Evolutionary conservation across 2,113 vertebrate species (phyloP).

Genomic region (Lycaon pictus): DNA sequence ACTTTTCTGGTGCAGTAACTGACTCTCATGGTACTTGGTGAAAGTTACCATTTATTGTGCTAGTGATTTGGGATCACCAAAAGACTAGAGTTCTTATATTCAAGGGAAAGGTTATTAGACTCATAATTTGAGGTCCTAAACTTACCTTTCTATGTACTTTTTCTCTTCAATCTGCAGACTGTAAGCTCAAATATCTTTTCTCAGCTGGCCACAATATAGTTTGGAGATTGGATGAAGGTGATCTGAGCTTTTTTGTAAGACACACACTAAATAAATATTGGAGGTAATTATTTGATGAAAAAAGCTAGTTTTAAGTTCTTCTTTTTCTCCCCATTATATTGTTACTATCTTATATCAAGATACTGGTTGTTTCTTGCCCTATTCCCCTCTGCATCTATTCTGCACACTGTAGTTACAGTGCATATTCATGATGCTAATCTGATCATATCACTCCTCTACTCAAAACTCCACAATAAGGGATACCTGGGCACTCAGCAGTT

Average conservation of each 20-base stretch:
- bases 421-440: background rate
- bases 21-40: background rate
- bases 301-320: background rate
- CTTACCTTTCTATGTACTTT: background rate
- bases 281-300: background rate
- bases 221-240: background rate
- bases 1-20: background rate
- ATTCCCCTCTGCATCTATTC: background rate
- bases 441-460: background rate
- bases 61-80: background rate
- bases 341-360: background rate
- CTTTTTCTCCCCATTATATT: background rate
- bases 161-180: background rate
- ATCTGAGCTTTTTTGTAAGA: background rate
- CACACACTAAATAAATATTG: background rate
- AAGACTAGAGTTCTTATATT: background rate
- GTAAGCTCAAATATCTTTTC: background rate
- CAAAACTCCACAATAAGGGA: background rate
- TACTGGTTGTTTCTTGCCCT: background rate
- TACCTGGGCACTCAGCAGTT: too few species aligned
- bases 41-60: background rate
- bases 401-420: background rate
- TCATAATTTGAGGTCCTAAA: background rate
- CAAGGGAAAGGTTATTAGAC: background rate
- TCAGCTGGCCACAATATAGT: background rate